phyloP scores from a whole-genome alignment of 2,797 vertebrate genomes.

The Liparis tanakae region DNA sequence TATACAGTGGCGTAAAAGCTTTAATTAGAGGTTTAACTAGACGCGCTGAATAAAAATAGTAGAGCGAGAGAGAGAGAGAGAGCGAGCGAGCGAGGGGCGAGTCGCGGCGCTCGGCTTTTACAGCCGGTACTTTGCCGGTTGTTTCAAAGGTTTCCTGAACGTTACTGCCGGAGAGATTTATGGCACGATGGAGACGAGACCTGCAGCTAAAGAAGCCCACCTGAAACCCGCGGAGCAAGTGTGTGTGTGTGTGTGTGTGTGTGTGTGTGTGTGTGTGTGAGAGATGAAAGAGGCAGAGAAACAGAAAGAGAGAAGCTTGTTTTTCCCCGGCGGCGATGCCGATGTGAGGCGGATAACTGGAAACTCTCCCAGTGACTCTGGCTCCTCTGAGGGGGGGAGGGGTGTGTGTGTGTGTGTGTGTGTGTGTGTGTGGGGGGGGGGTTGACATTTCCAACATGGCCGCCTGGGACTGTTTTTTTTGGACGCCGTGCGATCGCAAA shows the following conservation, averaged over 20 bases:
- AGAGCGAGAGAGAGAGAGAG: conserved; percentile 46
- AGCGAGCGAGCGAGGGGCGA: conserved; percentile 53
- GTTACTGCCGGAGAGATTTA: conserved; percentile 79
- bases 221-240: conserved; percentile 37
- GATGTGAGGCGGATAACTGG: conserved; percentile 21
- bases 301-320: background rate
- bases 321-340: conserved; percentile 26
- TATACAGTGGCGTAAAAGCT: conserved; percentile 74
- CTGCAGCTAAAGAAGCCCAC: conserved; percentile 59
- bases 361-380: conserved; percentile 37
- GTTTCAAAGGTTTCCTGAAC: conserved; percentile 82
- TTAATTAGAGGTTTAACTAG: conserved; percentile 69
- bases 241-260: conserved; percentile 21
- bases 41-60: conserved; percentile 71
- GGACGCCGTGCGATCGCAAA: conserved; percentile 2
- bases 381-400: conserved; percentile 8
- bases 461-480: no score
- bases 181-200: conserved; percentile 49
- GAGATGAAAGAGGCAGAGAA: conserved; percentile 1
- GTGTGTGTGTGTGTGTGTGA: background rate
- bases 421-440: no score
- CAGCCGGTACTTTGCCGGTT: conserved; percentile 82
- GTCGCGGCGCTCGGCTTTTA: conserved; percentile 71
- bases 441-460: conserved; percentile 72
- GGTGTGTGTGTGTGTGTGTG: no score